Percentiles rank a stretch among this genome's conserved stretches.
Evolutionary conservation across 2,888 invertebrate genomes (phyloP).

Genomic region (Amphipyra tragopoginis): DNA sequence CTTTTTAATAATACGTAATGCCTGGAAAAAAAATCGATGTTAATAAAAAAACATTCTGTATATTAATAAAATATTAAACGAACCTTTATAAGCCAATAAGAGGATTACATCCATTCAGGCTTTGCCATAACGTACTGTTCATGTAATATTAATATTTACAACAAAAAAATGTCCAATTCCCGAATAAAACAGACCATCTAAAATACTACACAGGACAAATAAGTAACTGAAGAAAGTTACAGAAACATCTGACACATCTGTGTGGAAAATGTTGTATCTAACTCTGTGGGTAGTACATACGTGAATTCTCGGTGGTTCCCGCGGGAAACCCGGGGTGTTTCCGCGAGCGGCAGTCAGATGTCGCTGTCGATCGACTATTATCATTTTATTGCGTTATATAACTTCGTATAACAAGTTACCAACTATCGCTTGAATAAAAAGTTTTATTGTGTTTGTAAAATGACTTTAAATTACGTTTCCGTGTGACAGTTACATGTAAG

Average conservation of each 20-base stretch:
- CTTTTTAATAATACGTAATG: too few relatives aligned
- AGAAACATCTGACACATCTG: background rate
- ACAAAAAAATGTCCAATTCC: conserved; percentile 2
- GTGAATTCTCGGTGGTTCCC: conserved; percentile 13
- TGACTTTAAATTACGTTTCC: conserved; percentile 14
- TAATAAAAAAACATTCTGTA: too few relatives aligned
- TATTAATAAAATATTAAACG: conserved; percentile 33
- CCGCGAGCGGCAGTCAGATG: conserved; percentile 17
- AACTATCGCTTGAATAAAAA: conserved; percentile 18
- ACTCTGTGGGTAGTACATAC: background rate
- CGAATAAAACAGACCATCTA: background rate
- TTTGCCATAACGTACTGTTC: conserved; percentile 20
- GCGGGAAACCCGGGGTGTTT: conserved; percentile 9
- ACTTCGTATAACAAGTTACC: conserved; percentile 29
- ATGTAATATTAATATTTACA: conserved; percentile 21
- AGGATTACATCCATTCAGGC: conserved; percentile 21
- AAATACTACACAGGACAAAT: background rate
- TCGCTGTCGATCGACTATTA: conserved; percentile 19
- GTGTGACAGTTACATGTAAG: too few relatives aligned
- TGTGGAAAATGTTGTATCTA: background rate
- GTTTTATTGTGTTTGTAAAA: conserved; percentile 33
- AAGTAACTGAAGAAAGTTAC: background rate
- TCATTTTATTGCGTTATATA: conserved; percentile 25
- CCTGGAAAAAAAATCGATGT: too few relatives aligned
- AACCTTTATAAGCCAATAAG: conserved; percentile 29